These are phyloP conservation scores for Pristionchus pacificus DNA, from an alignment of 1,140 invertebrate species.

Conservation along the genomic window DNA sequence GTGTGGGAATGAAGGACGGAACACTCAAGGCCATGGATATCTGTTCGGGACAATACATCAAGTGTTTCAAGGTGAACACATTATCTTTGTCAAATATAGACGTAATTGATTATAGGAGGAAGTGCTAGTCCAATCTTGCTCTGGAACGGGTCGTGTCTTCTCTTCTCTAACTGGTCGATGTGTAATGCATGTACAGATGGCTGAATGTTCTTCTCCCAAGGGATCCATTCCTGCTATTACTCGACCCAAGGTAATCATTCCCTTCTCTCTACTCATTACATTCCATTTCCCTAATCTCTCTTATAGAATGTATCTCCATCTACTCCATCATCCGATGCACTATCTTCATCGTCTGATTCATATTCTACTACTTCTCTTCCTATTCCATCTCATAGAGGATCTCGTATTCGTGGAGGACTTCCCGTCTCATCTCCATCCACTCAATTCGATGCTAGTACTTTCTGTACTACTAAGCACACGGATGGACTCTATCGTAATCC, in stretches of 20 bases:
- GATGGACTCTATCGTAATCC: slow-evolving; percentile 18
- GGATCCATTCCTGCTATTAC: too few species aligned
- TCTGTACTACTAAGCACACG: background rate
- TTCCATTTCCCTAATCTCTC: too few species aligned
- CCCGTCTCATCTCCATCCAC: background rate
- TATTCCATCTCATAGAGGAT: too few species aligned
- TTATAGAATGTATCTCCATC: too few species aligned
- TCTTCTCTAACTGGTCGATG: background rate
- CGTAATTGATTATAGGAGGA: background rate
- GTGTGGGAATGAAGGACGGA: background rate
- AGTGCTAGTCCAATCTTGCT: background rate
- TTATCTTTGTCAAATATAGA: background rate
- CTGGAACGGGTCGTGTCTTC: background rate
- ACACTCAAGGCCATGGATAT: background rate
- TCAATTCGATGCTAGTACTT: background rate
- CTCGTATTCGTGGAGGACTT: too few species aligned
- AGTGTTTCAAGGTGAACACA: background rate
- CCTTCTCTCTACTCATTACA: too few species aligned
- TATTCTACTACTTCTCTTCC: too few species aligned
- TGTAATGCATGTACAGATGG: background rate
- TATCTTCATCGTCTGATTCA: too few species aligned
- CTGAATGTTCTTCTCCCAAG: background rate
- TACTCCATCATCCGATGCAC: too few species aligned
- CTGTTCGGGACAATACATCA: background rate
- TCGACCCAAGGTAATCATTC: too few species aligned